These are phyloP conservation scores for Goniozus legneri DNA, from an alignment of 1,140 invertebrate species.

Conservation along the genomic window DNA sequence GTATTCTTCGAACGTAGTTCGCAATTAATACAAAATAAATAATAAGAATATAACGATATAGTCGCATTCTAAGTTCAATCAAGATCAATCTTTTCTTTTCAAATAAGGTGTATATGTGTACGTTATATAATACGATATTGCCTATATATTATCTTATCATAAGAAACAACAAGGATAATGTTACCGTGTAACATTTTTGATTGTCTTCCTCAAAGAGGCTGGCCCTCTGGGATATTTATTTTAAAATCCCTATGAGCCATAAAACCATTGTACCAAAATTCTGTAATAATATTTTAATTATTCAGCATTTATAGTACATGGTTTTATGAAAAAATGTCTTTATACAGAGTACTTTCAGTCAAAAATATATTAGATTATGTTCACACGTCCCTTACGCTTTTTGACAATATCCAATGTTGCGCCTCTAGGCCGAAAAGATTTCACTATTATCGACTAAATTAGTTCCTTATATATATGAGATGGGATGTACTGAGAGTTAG, in stretches of 20 bases:
- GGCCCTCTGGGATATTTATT: not conserved
- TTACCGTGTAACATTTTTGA: constrained; percentile 54
- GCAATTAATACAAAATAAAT: constrained; percentile 20
- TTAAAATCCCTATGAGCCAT: not conserved
- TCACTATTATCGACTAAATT: not conserved
- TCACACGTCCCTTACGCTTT: constrained; percentile 9
- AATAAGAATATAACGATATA: constrained; percentile 8
- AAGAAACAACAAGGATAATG: constrained; percentile 54
- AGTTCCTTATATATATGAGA: not conserved
- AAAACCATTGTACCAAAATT: not conserved
- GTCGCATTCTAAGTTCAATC: constrained; percentile 12
- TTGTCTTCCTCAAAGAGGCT: constrained; percentile 52
- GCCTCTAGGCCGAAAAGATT: constrained; percentile 45
- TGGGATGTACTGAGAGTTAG: not conserved
- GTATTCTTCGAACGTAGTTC: too few species aligned
- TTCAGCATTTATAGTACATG: not conserved
- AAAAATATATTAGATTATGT: constrained; percentile 35
- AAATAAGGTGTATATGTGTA: too few species aligned
- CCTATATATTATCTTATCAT: constrained; percentile 34
- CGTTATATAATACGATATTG: constrained; percentile 19
- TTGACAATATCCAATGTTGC: constrained; percentile 4
- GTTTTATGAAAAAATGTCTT: constrained; percentile 19
- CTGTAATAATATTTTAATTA: not conserved
- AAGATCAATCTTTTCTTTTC: constrained; percentile 13
- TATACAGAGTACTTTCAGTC: constrained; percentile 35